Percentiles rank a stretch among this genome's conserved stretches.
These are phyloP conservation scores for Xylophagus ater DNA, from an alignment of 2,888 invertebrate genomes.

Conservation along the genomic window DNA sequence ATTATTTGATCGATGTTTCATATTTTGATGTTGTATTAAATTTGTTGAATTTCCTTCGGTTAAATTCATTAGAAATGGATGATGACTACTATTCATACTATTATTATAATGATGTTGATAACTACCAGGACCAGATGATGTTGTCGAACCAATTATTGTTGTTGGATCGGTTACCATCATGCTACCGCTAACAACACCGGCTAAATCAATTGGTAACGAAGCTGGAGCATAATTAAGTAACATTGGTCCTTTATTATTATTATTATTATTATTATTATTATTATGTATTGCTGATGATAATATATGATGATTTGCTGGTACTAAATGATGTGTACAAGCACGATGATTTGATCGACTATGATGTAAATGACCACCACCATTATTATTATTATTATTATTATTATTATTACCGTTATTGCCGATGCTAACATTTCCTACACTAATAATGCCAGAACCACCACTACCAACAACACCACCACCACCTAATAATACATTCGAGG, in stretches of 20 bases:
- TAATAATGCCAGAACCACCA: no score
- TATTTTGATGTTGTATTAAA: no score
- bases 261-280: slow-evolving; percentile 12
- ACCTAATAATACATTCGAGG: no score
- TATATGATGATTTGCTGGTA: slow-evolving; percentile 13
- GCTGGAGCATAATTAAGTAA: slow-evolving; percentile 34
- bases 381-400: slow-evolving; percentile 22
- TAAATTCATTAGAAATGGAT: slow-evolving; percentile 12
- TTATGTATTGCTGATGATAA: slow-evolving; percentile 11
- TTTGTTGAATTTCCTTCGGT: no score
- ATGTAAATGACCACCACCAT: neutral
- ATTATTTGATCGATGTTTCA: no score
- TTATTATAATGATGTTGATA: slow-evolving; percentile 17
- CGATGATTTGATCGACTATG: no score
- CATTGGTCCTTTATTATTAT: slow-evolving; percentile 15
- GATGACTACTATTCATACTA: slow-evolving; percentile 18
- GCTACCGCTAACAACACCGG: slow-evolving; percentile 2
- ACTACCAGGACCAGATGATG: slow-evolving; percentile 19
- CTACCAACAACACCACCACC: no score
- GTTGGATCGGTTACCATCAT: slow-evolving; percentile 16
- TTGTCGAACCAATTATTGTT: slow-evolving; percentile 18
- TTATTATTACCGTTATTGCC: no score
- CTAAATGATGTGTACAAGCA: slow-evolving; percentile 11
- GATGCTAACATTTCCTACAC: no score
- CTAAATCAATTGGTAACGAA: slow-evolving; percentile 35